These are phyloP conservation scores for Mastacembelus armatus DNA, from an alignment of 2,797 vertebrate species.

Conservation along the genomic window DNA sequence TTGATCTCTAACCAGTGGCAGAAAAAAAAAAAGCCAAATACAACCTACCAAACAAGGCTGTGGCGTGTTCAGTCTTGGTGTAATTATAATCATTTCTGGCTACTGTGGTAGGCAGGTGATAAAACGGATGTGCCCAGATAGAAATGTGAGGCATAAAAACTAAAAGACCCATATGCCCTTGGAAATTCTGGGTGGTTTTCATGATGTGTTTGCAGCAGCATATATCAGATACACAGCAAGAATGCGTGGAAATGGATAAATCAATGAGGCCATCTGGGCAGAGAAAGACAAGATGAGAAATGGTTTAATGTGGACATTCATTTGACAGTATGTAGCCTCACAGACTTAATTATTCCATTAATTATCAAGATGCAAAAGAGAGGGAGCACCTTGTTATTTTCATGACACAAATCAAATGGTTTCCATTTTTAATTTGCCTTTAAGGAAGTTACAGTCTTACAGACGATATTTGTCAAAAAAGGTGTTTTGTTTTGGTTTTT, in stretches of 20 bases:
- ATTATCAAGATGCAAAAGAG: conserved; percentile 44
- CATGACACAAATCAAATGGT: conserved; percentile 48
- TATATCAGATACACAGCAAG: conserved; percentile 71
- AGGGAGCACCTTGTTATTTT: conserved; percentile 49
- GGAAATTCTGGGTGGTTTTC: conserved; percentile 38
- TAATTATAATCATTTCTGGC: conserved; percentile 56
- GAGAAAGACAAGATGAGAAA: conserved; percentile 73
- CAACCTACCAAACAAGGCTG: conserved; percentile 23
- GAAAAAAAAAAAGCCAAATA: not conserved
- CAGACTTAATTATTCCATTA: conserved; percentile 76
- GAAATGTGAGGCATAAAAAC: conserved; percentile 17
- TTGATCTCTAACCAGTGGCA: conserved; percentile 37
- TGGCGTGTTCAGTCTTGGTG: conserved; percentile 13
- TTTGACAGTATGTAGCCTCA: conserved; percentile 68
- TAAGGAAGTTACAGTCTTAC: conserved; percentile 37
- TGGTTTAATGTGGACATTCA: conserved; percentile 60
- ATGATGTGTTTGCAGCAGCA: conserved; percentile 55
- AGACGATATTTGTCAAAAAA: conserved; percentile 1
- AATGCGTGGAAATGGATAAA: conserved; percentile 73
- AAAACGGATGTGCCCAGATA: conserved; percentile 40
- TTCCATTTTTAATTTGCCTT: conserved; percentile 30
- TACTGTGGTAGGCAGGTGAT: conserved; percentile 55
- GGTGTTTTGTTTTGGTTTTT: not conserved
- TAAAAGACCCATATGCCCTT: conserved; percentile 42
- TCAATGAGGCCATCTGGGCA: conserved; percentile 75